Evolutionary conservation across 2,888 invertebrate species (phyloP).

Genomic region (Xanthia icteritia): DNA sequence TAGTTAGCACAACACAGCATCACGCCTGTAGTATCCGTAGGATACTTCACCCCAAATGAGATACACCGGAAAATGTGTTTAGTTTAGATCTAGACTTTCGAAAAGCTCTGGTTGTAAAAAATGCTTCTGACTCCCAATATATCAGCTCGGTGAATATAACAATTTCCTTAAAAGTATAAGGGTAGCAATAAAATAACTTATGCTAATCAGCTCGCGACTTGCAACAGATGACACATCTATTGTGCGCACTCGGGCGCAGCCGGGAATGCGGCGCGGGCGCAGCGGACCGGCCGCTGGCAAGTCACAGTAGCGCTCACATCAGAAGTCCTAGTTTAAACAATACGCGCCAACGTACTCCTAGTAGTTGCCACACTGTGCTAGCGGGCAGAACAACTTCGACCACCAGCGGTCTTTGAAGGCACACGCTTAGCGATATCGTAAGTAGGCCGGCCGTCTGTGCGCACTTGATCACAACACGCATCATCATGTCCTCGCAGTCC

Average conservation of each 20-base stretch:
- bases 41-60: no score
- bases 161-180: slow-evolving; percentile 28
- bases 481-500: neutral
- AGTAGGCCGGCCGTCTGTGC: neutral
- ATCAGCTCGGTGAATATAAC: slow-evolving; percentile 19
- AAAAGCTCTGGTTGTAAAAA: neutral
- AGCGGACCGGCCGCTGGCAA: slow-evolving; percentile 1
- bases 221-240: slow-evolving; percentile 59
- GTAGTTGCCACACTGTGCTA: neutral
- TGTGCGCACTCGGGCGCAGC: slow-evolving; percentile 41
- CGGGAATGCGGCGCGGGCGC: slow-evolving; percentile 58
- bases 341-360: neutral
- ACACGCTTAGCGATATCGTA: no score
- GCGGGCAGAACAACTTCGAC: no score
- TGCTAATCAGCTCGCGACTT: slow-evolving; percentile 58
- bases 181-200: slow-evolving; percentile 48
- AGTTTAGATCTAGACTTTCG: neutral
- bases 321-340: slow-evolving; percentile 25
- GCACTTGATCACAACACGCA: neutral
- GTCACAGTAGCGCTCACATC: neutral
- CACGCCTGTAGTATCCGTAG: no score
- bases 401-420: neutral
- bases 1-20: no score
- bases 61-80: neutral
- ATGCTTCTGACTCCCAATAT: neutral